Evolutionary conservation across 2,797 vertebrate genomes (phyloP), one percentile per base, ranked within the genome.

Genomic region (Limnodromus scolopaceus): DNA sequence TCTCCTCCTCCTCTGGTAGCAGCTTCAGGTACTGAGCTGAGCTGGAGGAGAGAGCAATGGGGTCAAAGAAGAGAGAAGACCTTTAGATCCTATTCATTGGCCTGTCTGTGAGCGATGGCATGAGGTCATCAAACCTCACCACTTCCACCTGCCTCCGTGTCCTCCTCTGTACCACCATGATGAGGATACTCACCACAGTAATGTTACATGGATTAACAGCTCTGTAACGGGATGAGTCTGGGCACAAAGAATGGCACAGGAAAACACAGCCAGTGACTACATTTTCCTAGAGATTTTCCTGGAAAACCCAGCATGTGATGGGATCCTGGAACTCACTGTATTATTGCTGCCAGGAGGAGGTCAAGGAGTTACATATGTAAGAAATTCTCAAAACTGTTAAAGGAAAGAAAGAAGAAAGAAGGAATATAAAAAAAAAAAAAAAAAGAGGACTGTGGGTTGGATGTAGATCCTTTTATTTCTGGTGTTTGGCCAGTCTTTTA

Each of bases 231-330:
- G 32, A 18, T 75, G 41, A 45, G 64, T 46, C 54, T 20, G n/a
- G 34, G 41, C n/a, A 64, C 41, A 68, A 84, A 65, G 20, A 68
- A 6, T 13, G 20, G 10, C 39, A 11, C 0, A 57, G n/a, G 22
- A 68, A 82, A 87, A 71, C 49, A 75, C 41, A 58, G 22, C 5
- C 16, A 65, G 16, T 41, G 69, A 58, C 34, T 18, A 61, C 4
- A 10, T 46, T 85, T 96, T 72, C 38, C 65, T 88, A 55, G 57
- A 68, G n/a, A 38, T 81, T 75, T 95, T 93, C 45, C 61, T 84
- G 46, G 45, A 84, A 63, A 71, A 75, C 22, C 3, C 10, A 32
- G 14, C 3, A 3, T 36, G 22, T n/a, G 54, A 23, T 25, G 32
- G 43, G 53, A 70, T 85, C 60, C 55, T 89, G 65, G 36, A 87